Percentiles rank a stretch among this genome's conserved stretches.
Evolutionary conservation across 1,140 invertebrate species (phyloP).

Genomic region (Saccostrea echinata): DNA sequence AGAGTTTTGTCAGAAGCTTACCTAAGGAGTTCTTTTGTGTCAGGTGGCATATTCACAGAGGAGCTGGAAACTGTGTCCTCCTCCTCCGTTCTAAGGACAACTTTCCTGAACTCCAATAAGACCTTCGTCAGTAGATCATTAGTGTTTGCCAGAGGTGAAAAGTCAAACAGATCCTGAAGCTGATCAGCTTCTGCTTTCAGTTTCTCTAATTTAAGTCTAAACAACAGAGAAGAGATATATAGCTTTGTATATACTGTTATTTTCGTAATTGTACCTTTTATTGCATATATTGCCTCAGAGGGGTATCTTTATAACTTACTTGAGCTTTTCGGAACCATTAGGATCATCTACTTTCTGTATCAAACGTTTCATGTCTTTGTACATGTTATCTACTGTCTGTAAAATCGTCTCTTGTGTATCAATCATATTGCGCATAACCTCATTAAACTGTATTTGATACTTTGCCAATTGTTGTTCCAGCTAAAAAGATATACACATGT

Average conservation of each 20-base stretch:
- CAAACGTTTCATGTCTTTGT: constrained; percentile 27
- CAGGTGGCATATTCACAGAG: not conserved
- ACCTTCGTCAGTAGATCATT: constrained; percentile 46
- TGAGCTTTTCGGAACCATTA: not conserved
- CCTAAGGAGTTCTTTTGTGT: constrained; percentile 15
- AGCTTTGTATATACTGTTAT: too few relatives aligned
- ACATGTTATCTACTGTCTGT: constrained; percentile 43
- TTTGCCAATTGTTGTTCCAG: constrained; percentile 40
- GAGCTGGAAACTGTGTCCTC: not conserved
- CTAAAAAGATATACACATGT: not conserved
- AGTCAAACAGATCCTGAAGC: constrained; percentile 56
- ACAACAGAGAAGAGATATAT: not conserved
- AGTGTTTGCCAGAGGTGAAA: constrained; percentile 50
- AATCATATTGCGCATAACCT: constrained; percentile 42
- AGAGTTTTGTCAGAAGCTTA: not conserved
- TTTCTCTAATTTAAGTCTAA: constrained; percentile 48
- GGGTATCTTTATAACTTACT: not conserved
- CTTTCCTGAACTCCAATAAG: constrained; percentile 46
- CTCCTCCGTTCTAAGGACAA: not conserved
- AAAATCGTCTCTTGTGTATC: constrained; percentile 48
- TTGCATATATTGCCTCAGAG: not conserved
- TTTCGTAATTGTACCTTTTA: not conserved
- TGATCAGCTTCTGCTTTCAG: constrained; percentile 53
- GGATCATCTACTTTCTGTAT: constrained; percentile 19
- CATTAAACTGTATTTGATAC: constrained; percentile 53